phyloP scores from a whole-genome alignment of 1,140 invertebrate genomes.

The Zaprionus kolodkinae region DNA sequence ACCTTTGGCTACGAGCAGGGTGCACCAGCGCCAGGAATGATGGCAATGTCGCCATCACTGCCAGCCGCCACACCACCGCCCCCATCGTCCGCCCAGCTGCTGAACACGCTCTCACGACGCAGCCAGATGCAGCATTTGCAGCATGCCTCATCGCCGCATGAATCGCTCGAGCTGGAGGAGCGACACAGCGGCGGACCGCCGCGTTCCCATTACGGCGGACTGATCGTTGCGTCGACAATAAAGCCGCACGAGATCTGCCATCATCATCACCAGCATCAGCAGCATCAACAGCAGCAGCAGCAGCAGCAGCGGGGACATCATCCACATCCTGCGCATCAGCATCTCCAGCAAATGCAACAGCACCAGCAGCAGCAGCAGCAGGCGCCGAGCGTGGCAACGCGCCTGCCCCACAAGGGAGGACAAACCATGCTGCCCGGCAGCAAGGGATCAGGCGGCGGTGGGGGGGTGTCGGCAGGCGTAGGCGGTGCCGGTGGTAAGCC shows the following conservation, averaged over 20 bases:
- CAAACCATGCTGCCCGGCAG: conserved; percentile 38
- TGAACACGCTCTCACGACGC: conserved; percentile 62
- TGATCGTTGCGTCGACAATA: conserved; percentile 49
- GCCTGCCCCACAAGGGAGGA: conserved; percentile 36
- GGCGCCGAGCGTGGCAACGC: no score
- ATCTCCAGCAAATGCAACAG: conserved; percentile 58
- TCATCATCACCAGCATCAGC: conserved; percentile 80
- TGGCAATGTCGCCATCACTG: conserved; percentile 37
- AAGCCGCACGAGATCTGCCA: conserved; percentile 77
- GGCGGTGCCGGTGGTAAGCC: conserved; percentile 44
- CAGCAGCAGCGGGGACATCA: conserved; percentile 44
- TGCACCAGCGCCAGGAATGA: conserved; percentile 11
- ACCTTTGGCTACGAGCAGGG: conserved; percentile 81
- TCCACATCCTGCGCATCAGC: conserved; percentile 66
- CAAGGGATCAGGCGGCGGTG: conserved; percentile 38
- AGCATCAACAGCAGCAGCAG: conserved; percentile 62
- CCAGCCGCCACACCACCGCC: conserved; percentile 51
- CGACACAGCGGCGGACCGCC: conserved; percentile 59
- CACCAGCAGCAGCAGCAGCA: conserved; percentile 22
- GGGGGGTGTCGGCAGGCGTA: conserved; percentile 35
- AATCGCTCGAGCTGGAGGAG: conserved; percentile 61
- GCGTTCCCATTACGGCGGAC: conserved; percentile 67
- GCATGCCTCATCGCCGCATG: conserved; percentile 56
- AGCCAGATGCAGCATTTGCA: conserved; percentile 64
- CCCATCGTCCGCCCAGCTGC: conserved; percentile 35